Percentiles rank a stretch among this genome's conserved stretches.
phyloP scores from a whole-genome alignment of 92 coral and sea anemone genomes.

The Metridium senile region DNA sequence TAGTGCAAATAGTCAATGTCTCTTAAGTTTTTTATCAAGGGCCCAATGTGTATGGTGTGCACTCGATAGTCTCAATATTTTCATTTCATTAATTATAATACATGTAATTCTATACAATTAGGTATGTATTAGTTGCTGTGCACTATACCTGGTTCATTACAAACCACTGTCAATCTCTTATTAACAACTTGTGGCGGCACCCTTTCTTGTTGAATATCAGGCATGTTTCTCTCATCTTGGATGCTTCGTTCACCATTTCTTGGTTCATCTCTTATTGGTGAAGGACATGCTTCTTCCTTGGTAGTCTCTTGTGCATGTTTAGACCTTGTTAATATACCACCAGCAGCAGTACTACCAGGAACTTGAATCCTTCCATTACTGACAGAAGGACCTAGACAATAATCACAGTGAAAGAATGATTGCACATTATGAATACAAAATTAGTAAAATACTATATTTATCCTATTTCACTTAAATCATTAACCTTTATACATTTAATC shows the following conservation, averaged over 20 bases:
- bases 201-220: conserved; percentile 1
- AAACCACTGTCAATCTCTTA: conserved; percentile 10
- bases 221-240: not conserved
- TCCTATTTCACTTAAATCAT: too few relatives aligned
- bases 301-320: conserved; percentile 16
- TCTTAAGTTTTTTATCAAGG: too few relatives aligned
- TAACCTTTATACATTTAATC: too few relatives aligned
- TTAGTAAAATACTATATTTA: too few relatives aligned
- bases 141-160: conserved; percentile 38
- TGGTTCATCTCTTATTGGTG: not conserved
- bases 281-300: not conserved
- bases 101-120: too few relatives aligned
- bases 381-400: conserved; percentile 7
- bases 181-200: conserved; percentile 2
- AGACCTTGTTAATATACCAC: conserved; percentile 42
- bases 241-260: not conserved
- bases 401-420: too few relatives aligned
- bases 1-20: too few relatives aligned
- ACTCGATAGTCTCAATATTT: too few relatives aligned
- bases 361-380: conserved; percentile 15
- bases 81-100: too few relatives aligned
- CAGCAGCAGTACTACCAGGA: conserved; percentile 4
- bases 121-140: too few relatives aligned
- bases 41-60: too few relatives aligned
- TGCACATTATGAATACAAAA: too few relatives aligned